Evolutionary conservation across 2,113 vertebrate species (phyloP).

Genomic region (Cebus imitator): DNA sequence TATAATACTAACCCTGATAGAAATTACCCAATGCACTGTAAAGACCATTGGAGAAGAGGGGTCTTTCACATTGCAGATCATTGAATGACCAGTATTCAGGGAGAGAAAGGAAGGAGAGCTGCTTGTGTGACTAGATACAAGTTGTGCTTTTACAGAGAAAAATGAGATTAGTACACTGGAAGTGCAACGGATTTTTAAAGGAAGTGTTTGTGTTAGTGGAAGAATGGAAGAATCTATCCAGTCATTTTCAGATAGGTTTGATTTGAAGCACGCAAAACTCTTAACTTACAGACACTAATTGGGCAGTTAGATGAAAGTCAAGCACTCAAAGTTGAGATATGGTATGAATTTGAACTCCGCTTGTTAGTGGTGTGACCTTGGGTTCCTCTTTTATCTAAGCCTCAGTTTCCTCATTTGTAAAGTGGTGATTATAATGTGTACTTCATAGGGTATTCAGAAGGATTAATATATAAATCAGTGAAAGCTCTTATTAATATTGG

Average conservation of each 20-base stretch:
- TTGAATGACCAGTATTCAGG: not conserved
- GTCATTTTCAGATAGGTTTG: not conserved
- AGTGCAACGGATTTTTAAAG: not conserved
- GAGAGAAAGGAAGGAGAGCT: not conserved
- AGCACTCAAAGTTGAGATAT: not conserved
- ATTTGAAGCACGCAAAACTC: not conserved
- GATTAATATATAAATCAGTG: not conserved
- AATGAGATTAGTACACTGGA: not conserved
- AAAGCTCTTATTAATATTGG: not conserved
- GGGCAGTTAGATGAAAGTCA: not conserved
- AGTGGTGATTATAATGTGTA: not conserved
- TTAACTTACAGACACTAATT: not conserved
- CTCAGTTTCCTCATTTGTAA: not conserved
- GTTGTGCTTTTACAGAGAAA: not conserved
- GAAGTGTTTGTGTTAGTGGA: not conserved
- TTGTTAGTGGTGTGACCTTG: not conserved
- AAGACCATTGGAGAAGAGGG: not conserved
- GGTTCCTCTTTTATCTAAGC: not conserved
- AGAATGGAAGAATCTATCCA: not conserved
- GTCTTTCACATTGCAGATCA: not conserved
- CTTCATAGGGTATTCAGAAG: not conserved
- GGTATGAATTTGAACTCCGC: not conserved
- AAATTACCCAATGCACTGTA: not conserved
- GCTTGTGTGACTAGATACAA: not conserved
- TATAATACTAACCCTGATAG: not conserved